Evolutionary conservation across 2,797 vertebrate genomes (phyloP), one percentile per base, ranked within the genome.

Genomic region (Antennarius maculatus): DNA sequence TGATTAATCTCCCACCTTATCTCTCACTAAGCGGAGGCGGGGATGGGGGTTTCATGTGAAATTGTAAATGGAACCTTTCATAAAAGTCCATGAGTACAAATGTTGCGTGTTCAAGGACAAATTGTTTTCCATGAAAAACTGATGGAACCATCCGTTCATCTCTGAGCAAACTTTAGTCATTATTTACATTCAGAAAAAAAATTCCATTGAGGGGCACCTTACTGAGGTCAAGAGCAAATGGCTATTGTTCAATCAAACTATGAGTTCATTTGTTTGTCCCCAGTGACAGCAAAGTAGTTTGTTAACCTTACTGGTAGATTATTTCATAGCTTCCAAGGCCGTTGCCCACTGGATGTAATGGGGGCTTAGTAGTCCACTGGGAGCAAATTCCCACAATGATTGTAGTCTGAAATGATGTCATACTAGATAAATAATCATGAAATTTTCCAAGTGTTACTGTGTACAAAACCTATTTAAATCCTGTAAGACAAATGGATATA

Each of bases 91-190:
- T 84, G 89, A 81, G 91, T 89, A 89, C 92, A 93, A 94, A 93
- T 86, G 88, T 89, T 86, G 88, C 83, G 77, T 83, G 91, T 92
- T 91, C 94, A 95, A 94, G 94, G 94, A 85, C 94, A 88, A 89
- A 88, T 90, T 92, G 91, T 94, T 94, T 94, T 94, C 92, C 92
- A 92, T 92, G 92, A 90, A 94, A 91, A 91, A 90, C 88, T 86
- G 88, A 91, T 88, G 82, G 80, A 93, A 77, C 87, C 72, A 89
- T 90, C 75, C 84, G 86, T 91, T 91, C 92, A 92, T 93, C 88
- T 60, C 89, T 92, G 79, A 90, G 88, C 87, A 94, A 94, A 94
- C 91, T 74, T 89, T 61, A 79, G 76, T 89, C 90, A 91, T 90
- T 94, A 92, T 94, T 93, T 94, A 80, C 90, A 92, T 93, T 90